Evolutionary conservation across 2,113 vertebrate species (phyloP), one percentile per base, ranked within the genome.

Genomic region (Oxyura jamaicensis): DNA sequence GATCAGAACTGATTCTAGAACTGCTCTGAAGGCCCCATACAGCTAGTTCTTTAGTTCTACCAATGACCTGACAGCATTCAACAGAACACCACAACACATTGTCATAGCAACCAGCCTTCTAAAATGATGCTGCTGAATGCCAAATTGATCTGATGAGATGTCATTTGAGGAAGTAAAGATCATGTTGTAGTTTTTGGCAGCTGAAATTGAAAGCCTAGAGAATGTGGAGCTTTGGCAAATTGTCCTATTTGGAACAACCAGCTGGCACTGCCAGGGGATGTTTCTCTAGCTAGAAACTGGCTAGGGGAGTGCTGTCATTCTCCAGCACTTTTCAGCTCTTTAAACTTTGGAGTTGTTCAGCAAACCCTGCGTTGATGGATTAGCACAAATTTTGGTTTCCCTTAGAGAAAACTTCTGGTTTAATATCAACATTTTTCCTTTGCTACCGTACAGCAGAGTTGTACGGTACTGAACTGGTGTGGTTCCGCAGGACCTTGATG

Each of bases 71-170:
- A 90, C 80, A 94, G 84, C 25, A 80, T 92, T 88, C 58, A 67
- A 58, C 76, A 83, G 75, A 88, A 72, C 55, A 88, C 55, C 72
- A 91, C 65, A 93, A 67, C 65, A 91, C 46, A 53, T 59, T 78
- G 88, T 65, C 95, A 92, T 97, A 55, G 95, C 84, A 96, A 97
- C 95, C 95, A 82, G 68, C 78, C 80, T 83, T 88, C 76, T 82
- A 6, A 92, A 91, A 84, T 0, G 25, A 56, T 91, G 90, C 85
- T 91, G 82, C 83, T 93, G 71, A 77, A 76, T 94, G 76, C 88
- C 72, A 87, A 80, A 94, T 81, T 79, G 95, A 89, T 92, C 63
- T 95, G 91, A 95, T 93, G 86, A 94, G 77, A 53, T 73, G 89
- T 87, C 85, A 91, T 95, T 85, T 82, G 91, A 80, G 93, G 89